Conservation (phyloP, 2,113 vertebrate species). For the Echinops telfairi region DNA sequence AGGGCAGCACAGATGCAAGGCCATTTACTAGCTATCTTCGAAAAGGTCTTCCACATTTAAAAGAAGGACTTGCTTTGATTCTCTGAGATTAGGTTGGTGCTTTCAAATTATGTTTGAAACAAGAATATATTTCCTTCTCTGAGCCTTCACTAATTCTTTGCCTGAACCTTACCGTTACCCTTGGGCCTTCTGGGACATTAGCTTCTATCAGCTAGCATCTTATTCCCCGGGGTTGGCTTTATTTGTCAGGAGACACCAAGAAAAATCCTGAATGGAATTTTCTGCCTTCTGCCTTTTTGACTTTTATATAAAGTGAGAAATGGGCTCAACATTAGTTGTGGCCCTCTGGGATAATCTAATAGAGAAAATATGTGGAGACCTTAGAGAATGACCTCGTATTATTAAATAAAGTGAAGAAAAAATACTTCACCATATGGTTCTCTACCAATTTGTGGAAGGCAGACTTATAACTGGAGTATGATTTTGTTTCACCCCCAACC, state of each 20-base stretch:
- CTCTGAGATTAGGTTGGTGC: conserved; percentile 54
- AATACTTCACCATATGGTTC: background rate
- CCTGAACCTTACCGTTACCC: conserved; percentile 55
- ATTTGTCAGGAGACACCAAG: conserved; percentile 59
- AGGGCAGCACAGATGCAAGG: background rate
- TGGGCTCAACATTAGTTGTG: conserved; percentile 22
- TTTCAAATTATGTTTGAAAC: conserved; percentile 67
- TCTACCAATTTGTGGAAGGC: background rate
- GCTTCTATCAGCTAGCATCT: conserved; percentile 61
- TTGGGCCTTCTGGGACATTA: conserved; percentile 39
- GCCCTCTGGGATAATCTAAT: conserved; percentile 64
- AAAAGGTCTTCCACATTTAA: background rate
- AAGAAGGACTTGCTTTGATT: conserved; percentile 53
- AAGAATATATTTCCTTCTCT: conserved; percentile 63
- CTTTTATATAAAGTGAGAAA: conserved; percentile 71
- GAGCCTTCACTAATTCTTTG: conserved; percentile 61
- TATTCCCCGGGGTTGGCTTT: conserved; percentile 34
- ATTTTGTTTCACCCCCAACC: too few relatives aligned
- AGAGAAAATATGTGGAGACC: conserved; percentile 43
- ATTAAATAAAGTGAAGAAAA: conserved; percentile 48
- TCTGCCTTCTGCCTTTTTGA: conserved; percentile 60
- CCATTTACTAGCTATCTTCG: conserved; percentile 61
- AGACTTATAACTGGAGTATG: background rate
- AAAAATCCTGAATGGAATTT: conserved; percentile 63
- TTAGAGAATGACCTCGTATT: background rate